phyloP scores from a whole-genome alignment of 2,113 vertebrate species.

The Tamias sibiricus region DNA sequence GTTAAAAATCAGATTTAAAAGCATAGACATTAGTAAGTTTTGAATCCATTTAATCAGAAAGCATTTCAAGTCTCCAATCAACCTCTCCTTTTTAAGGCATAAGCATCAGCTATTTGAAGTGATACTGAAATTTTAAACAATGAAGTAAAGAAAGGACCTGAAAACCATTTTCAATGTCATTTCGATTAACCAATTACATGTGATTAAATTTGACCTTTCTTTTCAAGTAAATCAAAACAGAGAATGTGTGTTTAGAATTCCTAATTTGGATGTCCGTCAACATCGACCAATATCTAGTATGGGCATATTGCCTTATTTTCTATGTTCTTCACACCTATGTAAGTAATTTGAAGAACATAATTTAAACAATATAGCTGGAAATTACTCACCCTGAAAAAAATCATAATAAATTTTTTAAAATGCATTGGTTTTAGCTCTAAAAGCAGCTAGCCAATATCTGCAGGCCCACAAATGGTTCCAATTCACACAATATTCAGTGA shows the following conservation, averaged over 20 bases:
- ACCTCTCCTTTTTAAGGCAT: background rate
- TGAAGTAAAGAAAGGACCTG: background rate
- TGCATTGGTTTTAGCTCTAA: background rate
- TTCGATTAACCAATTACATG: conserved; percentile 8
- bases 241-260: background rate
- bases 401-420: background rate
- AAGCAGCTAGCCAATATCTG: background rate
- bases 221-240: conserved; percentile 54
- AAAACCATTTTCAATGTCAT: conserved; percentile 37
- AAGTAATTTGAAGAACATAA: background rate
- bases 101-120: conserved; percentile 39
- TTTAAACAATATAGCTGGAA: background rate
- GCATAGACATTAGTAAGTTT: conserved; percentile 32
- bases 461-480: background rate
- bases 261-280: conserved; percentile 11
- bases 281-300: background rate
- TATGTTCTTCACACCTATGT: background rate
- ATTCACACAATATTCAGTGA: background rate
- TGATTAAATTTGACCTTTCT: conserved; percentile 35
- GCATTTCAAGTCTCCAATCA: conserved; percentile 28
- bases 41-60: conserved; percentile 47
- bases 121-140: conserved; percentile 48
- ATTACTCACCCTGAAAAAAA: conserved; percentile 21
- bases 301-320: background rate
- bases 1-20: conserved; percentile 57